Percentiles rank a stretch among this genome's conserved stretches.
These are phyloP conservation scores for Psophia crepitans DNA, from an alignment of 2,113 vertebrate genomes.

Conservation along the genomic window DNA sequence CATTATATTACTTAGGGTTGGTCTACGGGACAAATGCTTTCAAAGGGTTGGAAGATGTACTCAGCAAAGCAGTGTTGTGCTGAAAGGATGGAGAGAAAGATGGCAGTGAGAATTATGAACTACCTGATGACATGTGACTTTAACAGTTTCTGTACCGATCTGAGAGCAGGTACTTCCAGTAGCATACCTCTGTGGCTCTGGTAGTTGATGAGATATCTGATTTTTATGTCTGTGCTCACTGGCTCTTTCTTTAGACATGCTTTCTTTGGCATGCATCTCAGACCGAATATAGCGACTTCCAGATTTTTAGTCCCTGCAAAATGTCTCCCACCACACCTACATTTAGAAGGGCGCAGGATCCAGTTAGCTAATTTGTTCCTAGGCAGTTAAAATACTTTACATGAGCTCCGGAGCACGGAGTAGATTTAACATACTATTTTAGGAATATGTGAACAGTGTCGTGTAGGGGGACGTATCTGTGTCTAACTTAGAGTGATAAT, in stretches of 20 bases:
- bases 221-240: background rate
- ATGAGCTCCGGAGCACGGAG: background rate
- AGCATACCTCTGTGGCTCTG: background rate
- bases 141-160: fast-evolving
- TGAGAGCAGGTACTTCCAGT: background rate
- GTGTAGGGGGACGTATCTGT: fast-evolving
- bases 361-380: conserved; percentile 49
- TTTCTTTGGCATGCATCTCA: background rate
- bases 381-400: background rate
- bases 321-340: conserved; percentile 11
- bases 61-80: background rate
- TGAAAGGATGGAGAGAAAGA: background rate
- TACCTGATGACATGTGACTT: background rate
- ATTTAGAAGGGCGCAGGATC: background rate
- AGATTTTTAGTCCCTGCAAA: conserved; percentile 18
- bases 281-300: background rate
- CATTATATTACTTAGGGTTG: background rate
- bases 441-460: background rate
- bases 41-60: background rate
- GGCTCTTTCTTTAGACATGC: background rate
- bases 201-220: background rate
- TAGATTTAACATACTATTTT: background rate
- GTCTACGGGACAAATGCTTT: background rate
- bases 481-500: background rate
- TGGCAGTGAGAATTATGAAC: background rate